These are phyloP conservation scores for Nyctibius bracteatus DNA, from an alignment of 2,113 vertebrate species.

Conservation along the genomic window DNA sequence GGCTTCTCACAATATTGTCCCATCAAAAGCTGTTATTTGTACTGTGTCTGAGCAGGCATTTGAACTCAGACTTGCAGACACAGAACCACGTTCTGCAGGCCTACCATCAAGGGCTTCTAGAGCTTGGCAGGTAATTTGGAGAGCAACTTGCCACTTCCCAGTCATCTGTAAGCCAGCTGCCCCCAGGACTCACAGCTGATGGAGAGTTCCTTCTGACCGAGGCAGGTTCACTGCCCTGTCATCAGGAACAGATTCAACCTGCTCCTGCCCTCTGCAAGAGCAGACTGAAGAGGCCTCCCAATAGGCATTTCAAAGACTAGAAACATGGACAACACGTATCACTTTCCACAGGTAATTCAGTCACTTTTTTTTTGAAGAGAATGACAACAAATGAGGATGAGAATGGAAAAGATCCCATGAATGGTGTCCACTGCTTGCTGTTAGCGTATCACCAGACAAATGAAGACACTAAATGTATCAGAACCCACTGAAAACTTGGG, in stretches of 20 bases:
- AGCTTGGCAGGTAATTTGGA: not conserved
- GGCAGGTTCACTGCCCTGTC: not conserved
- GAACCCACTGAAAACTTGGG: not conserved
- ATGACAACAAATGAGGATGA: constrained; percentile 41
- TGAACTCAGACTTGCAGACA: not conserved
- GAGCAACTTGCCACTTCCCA: not conserved
- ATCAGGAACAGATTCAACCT: not conserved
- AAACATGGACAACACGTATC: constrained; percentile 7
- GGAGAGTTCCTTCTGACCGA: not conserved
- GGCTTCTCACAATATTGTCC: not conserved
- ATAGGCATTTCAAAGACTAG: not conserved
- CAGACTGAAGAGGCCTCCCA: not conserved
- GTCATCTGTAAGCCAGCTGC: not conserved
- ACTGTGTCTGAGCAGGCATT: not conserved
- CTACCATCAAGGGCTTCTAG: not conserved
- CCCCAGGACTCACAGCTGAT: not conserved
- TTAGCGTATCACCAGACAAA: not conserved
- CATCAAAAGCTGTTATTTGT: not conserved
- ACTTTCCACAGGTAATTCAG: constrained; percentile 1
- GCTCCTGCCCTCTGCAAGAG: not conserved
- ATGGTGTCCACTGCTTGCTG: not conserved
- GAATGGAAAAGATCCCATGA: not conserved
- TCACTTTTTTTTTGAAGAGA: not conserved
- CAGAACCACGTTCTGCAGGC: not conserved
- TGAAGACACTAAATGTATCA: not conserved